These are phyloP conservation scores for Microtus californicus DNA, from an alignment of 2,797 vertebrate genomes.

Conservation along the genomic window DNA sequence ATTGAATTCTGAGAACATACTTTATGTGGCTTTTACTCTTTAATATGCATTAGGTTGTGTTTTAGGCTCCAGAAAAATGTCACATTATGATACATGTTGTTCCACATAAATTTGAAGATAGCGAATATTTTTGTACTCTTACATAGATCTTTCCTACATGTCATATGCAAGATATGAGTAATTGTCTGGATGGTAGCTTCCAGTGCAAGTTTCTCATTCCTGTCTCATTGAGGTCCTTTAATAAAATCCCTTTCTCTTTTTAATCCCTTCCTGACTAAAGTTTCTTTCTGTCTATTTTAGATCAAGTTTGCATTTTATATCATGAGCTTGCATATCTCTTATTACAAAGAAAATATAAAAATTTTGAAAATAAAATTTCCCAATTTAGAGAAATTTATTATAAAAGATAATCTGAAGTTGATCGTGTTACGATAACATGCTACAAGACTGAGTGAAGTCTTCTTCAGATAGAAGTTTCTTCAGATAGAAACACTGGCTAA, in stretches of 20 bases:
- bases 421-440: neutral
- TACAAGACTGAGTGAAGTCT: neutral
- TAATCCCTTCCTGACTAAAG: neutral
- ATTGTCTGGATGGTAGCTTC: neutral
- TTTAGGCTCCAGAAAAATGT: neutral
- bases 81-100: neutral
- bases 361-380: neutral
- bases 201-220: too few species aligned
- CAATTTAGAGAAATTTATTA: neutral
- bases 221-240: neutral
- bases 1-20: neutral
- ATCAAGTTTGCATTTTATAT: neutral
- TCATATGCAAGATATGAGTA: neutral
- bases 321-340: neutral
- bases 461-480: constrained; percentile 42
- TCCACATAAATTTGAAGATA: neutral
- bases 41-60: neutral
- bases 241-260: neutral
- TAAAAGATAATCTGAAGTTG: neutral
- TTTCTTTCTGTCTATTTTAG: neutral
- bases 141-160: neutral
- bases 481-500: neutral
- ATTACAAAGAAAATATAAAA: neutral
- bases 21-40: neutral
- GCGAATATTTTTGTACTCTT: neutral